Evolutionary conservation across 2,113 vertebrate species (phyloP), one percentile per base, ranked within the genome.

Genomic region (Salvelinus namaycush): DNA sequence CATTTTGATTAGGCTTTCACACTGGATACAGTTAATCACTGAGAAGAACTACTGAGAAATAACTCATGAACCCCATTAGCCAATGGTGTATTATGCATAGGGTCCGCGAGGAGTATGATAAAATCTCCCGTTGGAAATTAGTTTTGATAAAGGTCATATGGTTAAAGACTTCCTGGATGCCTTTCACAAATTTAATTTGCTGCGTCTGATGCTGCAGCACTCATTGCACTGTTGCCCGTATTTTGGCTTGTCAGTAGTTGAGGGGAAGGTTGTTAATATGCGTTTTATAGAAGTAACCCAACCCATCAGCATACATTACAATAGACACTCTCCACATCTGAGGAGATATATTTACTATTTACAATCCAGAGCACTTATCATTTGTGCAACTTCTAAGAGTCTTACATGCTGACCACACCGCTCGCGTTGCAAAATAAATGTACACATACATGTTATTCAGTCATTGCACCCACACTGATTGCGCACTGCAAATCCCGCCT

Each of bases 81-180:
- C 79, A 69, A 14, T 34, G 66, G 69, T 83, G 70, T 81, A 73
- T 85, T 84, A 81, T 80, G 85, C 81, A 78, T 73, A 49, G 44
- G 51, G 86, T 81, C 82, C 68, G 4, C 62, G 68, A 71, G 75
- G 79, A 81, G 59, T 72, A 22, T 75, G 83, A 88, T 88, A 83
- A 89, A 83, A 64, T 75, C 76, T 83, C 79, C 67, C 72, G 76
- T 79, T 84, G 81, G 59, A 91, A 87, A 89, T 86, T 78, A 83
- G 81, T 84, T 87, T 81, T 83, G 87, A 87, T 84, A 85, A 91
- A 92, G 86, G 89, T 88, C 86, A 87, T 73, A 39, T 57, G 81
- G 86, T 88, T 87, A 88, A 91, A 90, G 79, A 78, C 74, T 83
- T 76, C 64, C 75, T 75, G 71, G 76, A 82, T 80, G 82, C 80